These are phyloP conservation scores for Globicephala melas DNA, from an alignment of 2,113 vertebrate genomes.

Conservation along the genomic window DNA sequence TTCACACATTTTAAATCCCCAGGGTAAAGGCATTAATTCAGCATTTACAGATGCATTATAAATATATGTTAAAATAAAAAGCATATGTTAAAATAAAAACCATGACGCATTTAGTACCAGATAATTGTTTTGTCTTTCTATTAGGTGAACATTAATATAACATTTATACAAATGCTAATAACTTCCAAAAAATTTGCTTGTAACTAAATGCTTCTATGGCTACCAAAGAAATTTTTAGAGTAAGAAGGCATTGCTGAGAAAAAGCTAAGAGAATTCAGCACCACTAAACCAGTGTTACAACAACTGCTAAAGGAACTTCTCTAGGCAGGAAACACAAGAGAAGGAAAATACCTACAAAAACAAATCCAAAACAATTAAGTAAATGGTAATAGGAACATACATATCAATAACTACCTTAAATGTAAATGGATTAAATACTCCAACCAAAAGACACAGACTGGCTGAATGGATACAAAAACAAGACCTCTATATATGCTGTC, in stretches of 20 bases:
- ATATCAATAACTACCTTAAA: too few relatives aligned
- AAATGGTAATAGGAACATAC: too few relatives aligned
- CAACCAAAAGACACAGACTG: too few relatives aligned
- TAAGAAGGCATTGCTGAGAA: neutral
- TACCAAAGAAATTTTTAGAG: neutral
- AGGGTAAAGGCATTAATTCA: slow-evolving; percentile 29
- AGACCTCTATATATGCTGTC: too few relatives aligned
- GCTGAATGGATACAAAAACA: too few relatives aligned
- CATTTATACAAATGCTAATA: slow-evolving; percentile 17
- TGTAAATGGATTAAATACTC: too few relatives aligned
- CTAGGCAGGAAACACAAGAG: too few relatives aligned
- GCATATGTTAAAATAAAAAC: neutral
- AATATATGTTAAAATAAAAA: slow-evolving; percentile 14
- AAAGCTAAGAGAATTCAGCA: too few relatives aligned
- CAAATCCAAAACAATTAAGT: too few relatives aligned
- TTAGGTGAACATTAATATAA: slow-evolving; percentile 31
- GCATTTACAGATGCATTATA: slow-evolving; percentile 12
- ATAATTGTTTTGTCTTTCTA: slow-evolving; percentile 26
- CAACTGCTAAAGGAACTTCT: too few relatives aligned
- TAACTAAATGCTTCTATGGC: slow-evolving; percentile 3
- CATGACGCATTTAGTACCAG: neutral
- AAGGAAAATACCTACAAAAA: too few relatives aligned
- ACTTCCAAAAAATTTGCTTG: slow-evolving; percentile 15
- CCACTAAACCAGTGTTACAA: too few relatives aligned
- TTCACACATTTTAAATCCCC: slow-evolving; percentile 26